Conservation (phyloP, 2,888 invertebrate genomes). For the Tipula confusa region DNA sequence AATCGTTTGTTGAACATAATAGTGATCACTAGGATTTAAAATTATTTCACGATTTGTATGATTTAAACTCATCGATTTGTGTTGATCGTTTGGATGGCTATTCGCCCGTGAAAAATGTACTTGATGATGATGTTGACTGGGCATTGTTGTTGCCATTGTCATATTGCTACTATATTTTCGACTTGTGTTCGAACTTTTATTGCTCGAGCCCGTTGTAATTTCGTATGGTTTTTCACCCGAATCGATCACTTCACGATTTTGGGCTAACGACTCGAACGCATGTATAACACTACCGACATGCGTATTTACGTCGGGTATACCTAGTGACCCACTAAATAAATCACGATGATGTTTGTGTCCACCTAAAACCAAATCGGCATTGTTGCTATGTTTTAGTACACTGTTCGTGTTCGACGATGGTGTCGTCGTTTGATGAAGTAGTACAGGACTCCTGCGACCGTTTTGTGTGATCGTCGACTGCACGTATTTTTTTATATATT, state of each 20-base stretch:
- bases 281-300: conserved; percentile 50
- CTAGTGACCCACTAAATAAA: conserved; percentile 48
- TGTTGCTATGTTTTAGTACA: conserved; percentile 43
- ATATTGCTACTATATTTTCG: background rate
- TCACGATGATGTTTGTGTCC: conserved; percentile 47
- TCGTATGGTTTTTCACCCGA: conserved; percentile 27
- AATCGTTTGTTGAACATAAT: background rate
- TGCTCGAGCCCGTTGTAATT: background rate
- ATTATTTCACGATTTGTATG: background rate
- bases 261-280: conserved; percentile 48
- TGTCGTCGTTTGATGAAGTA: conserved; percentile 38
- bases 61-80: background rate
- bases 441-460: conserved; percentile 32
- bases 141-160: background rate
- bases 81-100: background rate
- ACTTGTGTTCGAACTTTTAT: conserved; percentile 21
- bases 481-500: conserved; percentile 36
- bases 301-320: conserved; percentile 48
- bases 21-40: conserved; percentile 12
- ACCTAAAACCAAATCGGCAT: conserved; percentile 42
- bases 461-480: conserved; percentile 40
- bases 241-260: conserved; percentile 37
- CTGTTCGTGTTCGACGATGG: conserved; percentile 45
- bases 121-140: background rate
- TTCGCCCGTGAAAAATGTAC: background rate